Evolutionary conservation across 2,888 invertebrate species (phyloP), one percentile per base, ranked within the genome.

Genomic region (Pristionchus entomophagus): DNA sequence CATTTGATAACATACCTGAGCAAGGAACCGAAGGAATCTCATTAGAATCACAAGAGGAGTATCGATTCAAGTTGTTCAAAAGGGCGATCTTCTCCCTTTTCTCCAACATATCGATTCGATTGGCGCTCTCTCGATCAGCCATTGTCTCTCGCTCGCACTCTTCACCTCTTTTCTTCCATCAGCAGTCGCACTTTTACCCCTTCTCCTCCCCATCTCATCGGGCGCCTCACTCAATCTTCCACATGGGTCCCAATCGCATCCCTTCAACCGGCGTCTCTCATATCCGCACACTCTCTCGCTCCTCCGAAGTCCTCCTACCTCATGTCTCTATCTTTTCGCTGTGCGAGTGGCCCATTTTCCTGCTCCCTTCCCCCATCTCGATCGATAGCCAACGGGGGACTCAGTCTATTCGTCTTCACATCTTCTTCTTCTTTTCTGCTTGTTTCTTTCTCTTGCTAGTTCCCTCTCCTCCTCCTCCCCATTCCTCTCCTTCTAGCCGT

Each of bases 341-440:
- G 35, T 56, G 35, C 8, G 69, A 32, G 19, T 41, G 38, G 29
- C 56, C 45, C 35, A 32, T 81, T 49, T 84, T 45, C 45, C 32
- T 35, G 8, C 45, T 45, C 14, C 14, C 45, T 12, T 45, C 65
- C 29, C 49, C 19, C 45, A 35, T 59, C 45, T 41, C 62, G 41
- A 45, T 65, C 62, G 62, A 84, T 84, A 65, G 19, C 84, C 45
- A 65, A 65, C 84, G 45, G 49, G 51, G 69, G 69, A 69, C 65
- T 65, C 65, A 32, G 69, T 69, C 69, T 69, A 35, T 69, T 35
- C 69, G 38, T 69, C 69, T 65, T 35, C 65, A 32, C 80, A 26
- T 35, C 35, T 80, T 56, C 82, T 56, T 41, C 53, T 82, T 29
- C 22, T 59, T n/a, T 32, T 26, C 41, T 53, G 12, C 53, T 78